These are phyloP conservation scores for Ursus arctos DNA, from an alignment of 2,113 vertebrate species.

Conservation along the genomic window DNA sequence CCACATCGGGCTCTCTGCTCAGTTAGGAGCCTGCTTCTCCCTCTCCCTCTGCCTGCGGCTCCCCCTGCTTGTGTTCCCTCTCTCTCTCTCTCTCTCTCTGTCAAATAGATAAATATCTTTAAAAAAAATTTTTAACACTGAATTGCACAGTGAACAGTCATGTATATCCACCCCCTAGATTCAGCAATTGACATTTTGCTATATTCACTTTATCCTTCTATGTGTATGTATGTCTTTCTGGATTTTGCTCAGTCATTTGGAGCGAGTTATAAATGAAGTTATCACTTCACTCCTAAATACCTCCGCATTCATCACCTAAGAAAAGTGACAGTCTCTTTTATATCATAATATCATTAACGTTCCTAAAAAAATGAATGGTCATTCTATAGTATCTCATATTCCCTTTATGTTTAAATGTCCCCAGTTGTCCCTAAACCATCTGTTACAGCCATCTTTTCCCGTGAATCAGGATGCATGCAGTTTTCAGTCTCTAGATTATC, in stretches of 20 bases:
- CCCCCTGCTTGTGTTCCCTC: background rate
- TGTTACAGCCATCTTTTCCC: background rate
- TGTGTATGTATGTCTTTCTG: background rate
- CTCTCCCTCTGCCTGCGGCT: background rate
- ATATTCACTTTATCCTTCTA: background rate
- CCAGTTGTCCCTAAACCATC: background rate
- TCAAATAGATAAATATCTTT: background rate
- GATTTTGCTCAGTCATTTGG: background rate
- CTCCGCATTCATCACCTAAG: background rate
- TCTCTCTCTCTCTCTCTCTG: background rate
- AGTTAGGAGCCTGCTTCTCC: background rate
- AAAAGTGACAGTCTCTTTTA: conserved; percentile 6
- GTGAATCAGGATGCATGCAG: background rate
- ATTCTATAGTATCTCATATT: background rate
- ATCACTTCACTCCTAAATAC: conserved; percentile 8
- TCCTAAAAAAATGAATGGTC: background rate
- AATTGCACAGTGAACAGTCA: background rate
- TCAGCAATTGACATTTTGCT: background rate
- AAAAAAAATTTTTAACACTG: background rate
- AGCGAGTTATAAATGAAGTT: conserved; percentile 2
- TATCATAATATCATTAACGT: background rate
- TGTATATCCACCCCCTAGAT: background rate
- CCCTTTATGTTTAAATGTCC: background rate
- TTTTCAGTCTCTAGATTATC: background rate
- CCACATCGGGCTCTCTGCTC: background rate